These are phyloP conservation scores for Astreopora myriophthalma DNA, from an alignment of 64 coral and sea anemone species.

Conservation along the genomic window DNA sequence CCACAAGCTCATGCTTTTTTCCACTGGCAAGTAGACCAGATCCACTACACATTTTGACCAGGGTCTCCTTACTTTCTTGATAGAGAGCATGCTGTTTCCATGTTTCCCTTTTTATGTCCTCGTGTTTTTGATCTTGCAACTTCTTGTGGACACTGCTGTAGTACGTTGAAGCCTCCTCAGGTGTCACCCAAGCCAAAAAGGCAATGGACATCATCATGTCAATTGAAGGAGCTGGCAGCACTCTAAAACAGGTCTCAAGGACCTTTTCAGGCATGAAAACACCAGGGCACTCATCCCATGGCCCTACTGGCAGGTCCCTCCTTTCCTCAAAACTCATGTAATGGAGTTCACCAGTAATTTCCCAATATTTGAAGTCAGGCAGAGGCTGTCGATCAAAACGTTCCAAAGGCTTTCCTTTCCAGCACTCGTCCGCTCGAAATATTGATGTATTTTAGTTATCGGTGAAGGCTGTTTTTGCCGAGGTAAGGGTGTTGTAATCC, in stretches of 20 bases:
- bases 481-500: constrained; percentile 31
- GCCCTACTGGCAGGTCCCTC: neutral
- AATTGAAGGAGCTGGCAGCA: neutral
- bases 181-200: constrained; percentile 58
- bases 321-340: constrained; percentile 29
- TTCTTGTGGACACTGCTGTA: neutral
- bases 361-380: constrained; percentile 24
- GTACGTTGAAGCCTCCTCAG: constrained; percentile 31
- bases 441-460: constrained; percentile 34
- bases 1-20: constrained; percentile 62
- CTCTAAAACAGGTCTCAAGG: constrained; percentile 63
- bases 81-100: constrained; percentile 57
- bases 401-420: neutral
- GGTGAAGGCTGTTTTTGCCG: neutral
- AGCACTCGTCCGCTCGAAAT: neutral
- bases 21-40: neutral
- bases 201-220: neutral
- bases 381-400: constrained; percentile 40
- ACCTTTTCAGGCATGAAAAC: constrained; percentile 54
- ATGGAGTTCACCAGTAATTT: constrained; percentile 26
- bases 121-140: constrained; percentile 35
- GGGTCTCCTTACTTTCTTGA: constrained; percentile 41
- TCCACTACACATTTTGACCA: neutral
- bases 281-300: constrained; percentile 60
- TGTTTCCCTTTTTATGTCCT: constrained; percentile 52